Conservation (phyloP, 2,888 invertebrate species). For the Pantelozetes paolii region DNA sequence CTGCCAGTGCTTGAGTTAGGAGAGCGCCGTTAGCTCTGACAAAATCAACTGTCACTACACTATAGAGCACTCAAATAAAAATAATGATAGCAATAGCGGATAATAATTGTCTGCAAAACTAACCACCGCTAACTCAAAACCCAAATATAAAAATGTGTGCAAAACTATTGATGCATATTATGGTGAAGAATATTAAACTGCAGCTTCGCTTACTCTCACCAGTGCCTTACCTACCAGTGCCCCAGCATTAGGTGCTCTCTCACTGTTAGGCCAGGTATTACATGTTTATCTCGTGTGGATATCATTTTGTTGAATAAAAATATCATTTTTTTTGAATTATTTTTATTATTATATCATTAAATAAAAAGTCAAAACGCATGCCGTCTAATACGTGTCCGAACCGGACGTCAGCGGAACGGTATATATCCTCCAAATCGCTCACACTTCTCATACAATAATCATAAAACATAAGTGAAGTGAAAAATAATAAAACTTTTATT, state of each 20-base stretch:
- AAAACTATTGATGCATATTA: neutral
- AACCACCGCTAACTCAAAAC: neutral
- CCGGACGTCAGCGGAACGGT: too few species aligned
- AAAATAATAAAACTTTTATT: too few species aligned
- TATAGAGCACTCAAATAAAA: neutral
- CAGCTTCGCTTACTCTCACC: neutral
- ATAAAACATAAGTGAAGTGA: too few species aligned
- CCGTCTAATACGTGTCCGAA: too few species aligned
- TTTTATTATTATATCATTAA: too few species aligned
- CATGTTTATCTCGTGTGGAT: neutral
- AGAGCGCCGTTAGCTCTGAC: neutral
- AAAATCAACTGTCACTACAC: neutral
- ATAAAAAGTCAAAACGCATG: too few species aligned
- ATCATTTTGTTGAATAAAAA: neutral
- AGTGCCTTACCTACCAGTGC: neutral
- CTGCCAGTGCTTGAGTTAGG: neutral
- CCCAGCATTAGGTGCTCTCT: neutral
- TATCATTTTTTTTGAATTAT: neutral
- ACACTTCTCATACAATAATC: too few species aligned
- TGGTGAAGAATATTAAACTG: neutral
- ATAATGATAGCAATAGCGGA: neutral
- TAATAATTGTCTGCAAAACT: neutral
- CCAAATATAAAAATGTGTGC: neutral
- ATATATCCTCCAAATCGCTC: too few species aligned
- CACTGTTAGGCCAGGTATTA: too few species aligned